Evolutionary conservation across 1,140 invertebrate species (phyloP).

Genomic region (Tribolium madens): DNA sequence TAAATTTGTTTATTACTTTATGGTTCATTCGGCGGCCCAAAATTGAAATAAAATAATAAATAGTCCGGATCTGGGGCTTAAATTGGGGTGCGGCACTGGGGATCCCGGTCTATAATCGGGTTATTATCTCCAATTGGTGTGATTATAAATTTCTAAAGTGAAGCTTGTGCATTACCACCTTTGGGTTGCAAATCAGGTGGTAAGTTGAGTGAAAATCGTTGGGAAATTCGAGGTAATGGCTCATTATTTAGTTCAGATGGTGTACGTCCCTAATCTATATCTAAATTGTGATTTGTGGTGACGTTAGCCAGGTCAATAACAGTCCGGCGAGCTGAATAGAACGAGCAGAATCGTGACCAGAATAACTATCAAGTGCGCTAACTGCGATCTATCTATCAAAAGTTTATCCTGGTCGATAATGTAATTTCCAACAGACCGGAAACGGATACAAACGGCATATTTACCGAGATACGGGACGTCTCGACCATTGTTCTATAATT

Average conservation of each 20-base stretch:
- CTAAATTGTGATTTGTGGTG: slow-evolving; percentile 55
- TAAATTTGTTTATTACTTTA: too few relatives aligned
- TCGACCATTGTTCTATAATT: slow-evolving; percentile 29
- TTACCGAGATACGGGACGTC: slow-evolving; percentile 32
- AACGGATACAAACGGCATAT: slow-evolving; percentile 46
- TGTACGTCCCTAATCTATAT: slow-evolving; percentile 44
- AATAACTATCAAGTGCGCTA: slow-evolving; percentile 47
- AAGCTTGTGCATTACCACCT: slow-evolving; percentile 24
- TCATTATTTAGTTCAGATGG: slow-evolving; percentile 37
- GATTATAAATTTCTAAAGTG: slow-evolving; percentile 45
- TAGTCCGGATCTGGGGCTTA: slow-evolving; percentile 39
- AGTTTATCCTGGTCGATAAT: slow-evolving; percentile 56
- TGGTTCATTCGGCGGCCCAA: background rate
- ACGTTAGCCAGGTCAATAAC: slow-evolving; percentile 47
- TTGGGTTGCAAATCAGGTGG: background rate
- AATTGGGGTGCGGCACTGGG: slow-evolving; percentile 14
- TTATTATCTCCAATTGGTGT: slow-evolving; percentile 40
- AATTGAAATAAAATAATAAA: slow-evolving; percentile 29
- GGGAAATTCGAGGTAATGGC: slow-evolving; percentile 34
- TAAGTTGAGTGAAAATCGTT: slow-evolving; percentile 26
- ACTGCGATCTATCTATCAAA: slow-evolving; percentile 56
- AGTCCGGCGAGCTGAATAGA: slow-evolving; percentile 47
- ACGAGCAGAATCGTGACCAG: slow-evolving; percentile 49
- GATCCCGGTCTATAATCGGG: slow-evolving; percentile 36
- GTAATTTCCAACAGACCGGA: slow-evolving; percentile 51